These are phyloP conservation scores for Poecilia picta DNA, from an alignment of 2,797 vertebrate genomes.

Conservation along the genomic window DNA sequence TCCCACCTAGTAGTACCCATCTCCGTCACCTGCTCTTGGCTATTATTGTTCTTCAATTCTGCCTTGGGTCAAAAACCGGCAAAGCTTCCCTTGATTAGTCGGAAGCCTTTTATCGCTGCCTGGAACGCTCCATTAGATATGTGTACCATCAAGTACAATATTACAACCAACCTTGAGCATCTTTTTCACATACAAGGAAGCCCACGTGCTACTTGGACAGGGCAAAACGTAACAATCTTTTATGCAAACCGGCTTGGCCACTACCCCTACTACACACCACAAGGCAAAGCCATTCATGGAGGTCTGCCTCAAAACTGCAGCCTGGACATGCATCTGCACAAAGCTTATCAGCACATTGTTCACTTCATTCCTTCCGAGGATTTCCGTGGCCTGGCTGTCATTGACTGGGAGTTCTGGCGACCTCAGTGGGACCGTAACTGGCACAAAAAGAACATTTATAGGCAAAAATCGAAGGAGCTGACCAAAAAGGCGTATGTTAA, in stretches of 20 bases:
- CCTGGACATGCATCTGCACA: slow-evolving; percentile 81
- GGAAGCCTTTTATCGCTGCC: slow-evolving; percentile 82
- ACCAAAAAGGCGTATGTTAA: slow-evolving; percentile 74
- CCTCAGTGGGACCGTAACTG: slow-evolving; percentile 84
- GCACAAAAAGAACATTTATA: slow-evolving; percentile 82
- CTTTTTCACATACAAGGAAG: slow-evolving; percentile 83
- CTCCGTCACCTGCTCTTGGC: slow-evolving; percentile 73
- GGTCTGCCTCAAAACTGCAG: slow-evolving; percentile 84
- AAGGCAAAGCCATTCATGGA: slow-evolving; percentile 76
- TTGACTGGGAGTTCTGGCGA: slow-evolving; percentile 85
- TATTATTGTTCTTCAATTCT: slow-evolving; percentile 71
- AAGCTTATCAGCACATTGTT: slow-evolving; percentile 77
- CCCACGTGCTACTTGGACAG: slow-evolving; percentile 77
- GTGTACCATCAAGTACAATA: slow-evolving; percentile 79
- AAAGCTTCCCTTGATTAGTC: slow-evolving; percentile 76
- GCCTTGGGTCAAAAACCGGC: slow-evolving; percentile 82
- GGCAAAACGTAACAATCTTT: slow-evolving; percentile 88
- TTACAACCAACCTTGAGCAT: slow-evolving; percentile 75
- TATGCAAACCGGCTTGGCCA: slow-evolving; percentile 84
- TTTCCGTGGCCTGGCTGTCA: slow-evolving; percentile 82
- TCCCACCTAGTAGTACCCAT: slow-evolving; percentile 70
- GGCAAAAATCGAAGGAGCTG: slow-evolving; percentile 77
- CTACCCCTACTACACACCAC: slow-evolving; percentile 83
- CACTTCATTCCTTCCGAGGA: slow-evolving; percentile 82
- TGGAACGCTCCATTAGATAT: slow-evolving; percentile 85